phyloP scores from a whole-genome alignment of 53 echinoderm and acorn worm genomes.

The Patiria pectinifera region DNA sequence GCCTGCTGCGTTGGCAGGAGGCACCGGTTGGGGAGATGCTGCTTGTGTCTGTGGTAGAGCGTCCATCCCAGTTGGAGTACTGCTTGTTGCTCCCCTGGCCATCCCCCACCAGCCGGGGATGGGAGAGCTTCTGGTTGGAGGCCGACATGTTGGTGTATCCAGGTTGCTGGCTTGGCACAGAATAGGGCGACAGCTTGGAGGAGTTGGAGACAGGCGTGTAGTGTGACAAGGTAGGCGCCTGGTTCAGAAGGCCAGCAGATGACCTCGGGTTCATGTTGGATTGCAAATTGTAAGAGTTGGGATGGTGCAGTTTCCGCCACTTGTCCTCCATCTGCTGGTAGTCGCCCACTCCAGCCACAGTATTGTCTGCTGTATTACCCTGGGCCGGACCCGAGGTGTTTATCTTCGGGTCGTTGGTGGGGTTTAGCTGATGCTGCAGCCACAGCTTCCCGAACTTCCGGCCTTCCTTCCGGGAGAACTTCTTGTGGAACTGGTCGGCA shows the following conservation, averaged over 20 bases:
- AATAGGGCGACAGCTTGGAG: not conserved
- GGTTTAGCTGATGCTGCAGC: slow-evolving; percentile 61
- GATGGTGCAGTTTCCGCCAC: slow-evolving; percentile 44
- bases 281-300: not conserved
- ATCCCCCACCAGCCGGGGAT: slow-evolving; percentile 25
- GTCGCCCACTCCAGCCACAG: not conserved
- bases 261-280: not conserved
- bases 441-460: slow-evolving; percentile 81
- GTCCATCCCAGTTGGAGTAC: slow-evolving; percentile 50
- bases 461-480: slow-evolving; percentile 94
- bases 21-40: slow-evolving; percentile 17
- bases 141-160: slow-evolving; percentile 44
- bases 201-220: slow-evolving; percentile 1
- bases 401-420: slow-evolving; percentile 33
- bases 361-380: slow-evolving; percentile 23
- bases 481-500: slow-evolving; percentile 94
- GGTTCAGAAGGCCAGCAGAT: slow-evolving; percentile 12
- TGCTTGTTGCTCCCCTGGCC: slow-evolving; percentile 3
- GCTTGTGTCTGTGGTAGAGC: slow-evolving; percentile 12
- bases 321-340: slow-evolving; percentile 26
- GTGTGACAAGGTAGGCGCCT: not conserved
- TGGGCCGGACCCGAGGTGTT: slow-evolving; percentile 13
- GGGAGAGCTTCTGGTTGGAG: slow-evolving; percentile 52
- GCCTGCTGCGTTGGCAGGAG: slow-evolving; percentile 37
- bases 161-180: slow-evolving; percentile 25